phyloP scores from a whole-genome alignment of 53 echinoderm and acorn worm species.

The Zoroaster sp. region DNA sequence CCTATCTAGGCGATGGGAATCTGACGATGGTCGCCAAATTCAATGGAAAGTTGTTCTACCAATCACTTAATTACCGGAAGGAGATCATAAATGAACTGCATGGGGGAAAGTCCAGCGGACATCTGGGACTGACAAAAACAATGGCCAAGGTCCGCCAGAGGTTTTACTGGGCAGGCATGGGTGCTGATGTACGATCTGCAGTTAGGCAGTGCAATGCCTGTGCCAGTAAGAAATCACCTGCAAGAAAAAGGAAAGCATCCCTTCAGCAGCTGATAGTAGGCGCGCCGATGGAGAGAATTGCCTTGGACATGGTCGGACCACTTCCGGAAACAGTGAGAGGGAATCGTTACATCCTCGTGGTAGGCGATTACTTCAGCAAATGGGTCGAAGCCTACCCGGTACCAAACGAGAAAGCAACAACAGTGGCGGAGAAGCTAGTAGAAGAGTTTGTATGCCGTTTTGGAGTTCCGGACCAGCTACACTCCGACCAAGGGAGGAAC shows the following conservation, averaged over 20 bases:
- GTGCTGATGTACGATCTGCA: background rate
- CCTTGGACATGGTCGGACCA: slow-evolving; percentile 40
- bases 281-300: slow-evolving; percentile 4
- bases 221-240: slow-evolving; percentile 36
- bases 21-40: background rate
- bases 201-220: slow-evolving; percentile 32
- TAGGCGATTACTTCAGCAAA: slow-evolving; percentile 49
- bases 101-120: slow-evolving; percentile 1
- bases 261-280: slow-evolving; percentile 23
- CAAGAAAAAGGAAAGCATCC: slow-evolving; percentile 1
- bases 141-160: slow-evolving; percentile 12
- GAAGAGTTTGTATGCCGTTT: slow-evolving; percentile 6
- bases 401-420: slow-evolving; percentile 4
- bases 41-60: background rate
- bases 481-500: slow-evolving; percentile 29
- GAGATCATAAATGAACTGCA: slow-evolving; percentile 5
- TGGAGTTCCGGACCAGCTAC: background rate
- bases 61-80: background rate
- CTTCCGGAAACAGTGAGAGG: slow-evolving; percentile 31
- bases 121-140: slow-evolving; percentile 26
- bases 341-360: slow-evolving; percentile 13
- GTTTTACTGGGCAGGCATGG: slow-evolving; percentile 12
- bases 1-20: slow-evolving; percentile 24
- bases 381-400: slow-evolving; percentile 18
- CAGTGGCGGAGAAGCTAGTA: background rate